Evolutionary conservation across 2,797 vertebrate genomes (phyloP).

Genomic region (Bradypodion ventrale): DNA sequence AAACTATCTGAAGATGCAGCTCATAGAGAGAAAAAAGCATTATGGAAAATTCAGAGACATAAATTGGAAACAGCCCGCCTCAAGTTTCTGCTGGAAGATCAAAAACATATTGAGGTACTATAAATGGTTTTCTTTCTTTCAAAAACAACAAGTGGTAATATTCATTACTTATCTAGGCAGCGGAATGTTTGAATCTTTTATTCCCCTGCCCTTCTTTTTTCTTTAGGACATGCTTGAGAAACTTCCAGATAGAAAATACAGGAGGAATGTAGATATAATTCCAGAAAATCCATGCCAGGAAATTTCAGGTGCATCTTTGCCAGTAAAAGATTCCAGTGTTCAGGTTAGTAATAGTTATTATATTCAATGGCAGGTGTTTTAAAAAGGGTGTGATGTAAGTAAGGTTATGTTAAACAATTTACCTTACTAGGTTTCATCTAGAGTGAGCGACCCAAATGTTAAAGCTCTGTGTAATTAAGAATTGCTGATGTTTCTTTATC

Average conservation of each 20-base stretch:
- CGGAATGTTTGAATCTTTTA: neutral
- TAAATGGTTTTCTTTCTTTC: neutral
- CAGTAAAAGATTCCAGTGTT: conserved; percentile 38
- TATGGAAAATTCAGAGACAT: conserved; percentile 90
- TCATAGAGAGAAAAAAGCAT: conserved; percentile 84
- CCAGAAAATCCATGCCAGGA: conserved; percentile 41
- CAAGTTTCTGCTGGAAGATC: conserved; percentile 82
- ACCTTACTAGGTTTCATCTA: neutral
- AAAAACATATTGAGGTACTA: conserved; percentile 80
- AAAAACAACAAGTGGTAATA: neutral
- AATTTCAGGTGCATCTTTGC: conserved; percentile 27
- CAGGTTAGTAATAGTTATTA: conserved; percentile 56
- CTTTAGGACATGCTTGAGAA: conserved; percentile 81
- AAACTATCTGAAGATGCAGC: conserved; percentile 92
- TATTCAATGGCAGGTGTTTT: neutral
- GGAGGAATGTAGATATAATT: conserved; percentile 68
- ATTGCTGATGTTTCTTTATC: neutral
- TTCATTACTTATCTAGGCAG: neutral
- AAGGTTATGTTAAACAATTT: neutral
- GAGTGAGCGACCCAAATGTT: neutral
- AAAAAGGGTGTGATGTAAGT: neutral
- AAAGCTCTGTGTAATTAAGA: neutral
- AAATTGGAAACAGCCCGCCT: conserved; percentile 82
- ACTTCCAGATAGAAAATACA: conserved; percentile 70
- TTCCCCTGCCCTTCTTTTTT: conserved; percentile 11